Evolutionary conservation across 2,797 vertebrate species (phyloP), one percentile per base, ranked within the genome.

Genomic region (Clarias laeviceps): DNA sequence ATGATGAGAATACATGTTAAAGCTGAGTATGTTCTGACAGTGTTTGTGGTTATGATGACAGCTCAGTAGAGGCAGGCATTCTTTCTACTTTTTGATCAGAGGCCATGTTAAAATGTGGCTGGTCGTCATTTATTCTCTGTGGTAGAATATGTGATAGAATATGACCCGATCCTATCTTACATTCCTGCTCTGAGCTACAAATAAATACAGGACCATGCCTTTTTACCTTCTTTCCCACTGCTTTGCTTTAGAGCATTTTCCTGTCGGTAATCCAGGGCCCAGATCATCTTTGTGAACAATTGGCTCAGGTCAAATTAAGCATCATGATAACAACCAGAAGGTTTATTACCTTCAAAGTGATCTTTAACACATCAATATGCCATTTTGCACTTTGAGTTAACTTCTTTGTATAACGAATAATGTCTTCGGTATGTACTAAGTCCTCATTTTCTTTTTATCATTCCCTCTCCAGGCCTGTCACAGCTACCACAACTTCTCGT

Each of bases 391-490:
- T 40, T 70, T 70, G 18, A 68, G 27, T 15, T 5, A 65, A 69
- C 34, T 37, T 5, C 24, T 72, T 72, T 72, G 37, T 74, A 17
- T 27, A 45, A 50, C 8, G 29, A 65, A 12, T 65, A 3, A 15
- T 73, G 45, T 27, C 22, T 82, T n/a, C 80, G 57, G 20, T 82
- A 34, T 14, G 66, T 27, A 18, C 27, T 37, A 24, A 82, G 24
- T 50, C 17, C 27, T 45, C 27, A 29, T 50, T 7, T 66, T 73
- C 20, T 34, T 76, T 72, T 32, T 62, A 62, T 79, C 5, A 22
- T 70, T 14, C 29, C 77, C 87, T 85, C 84, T 57, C 80, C 86
- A 95, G 95, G 90, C 89, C 95, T 54, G 9, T 89, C 14, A 68
- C 90, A 27, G 84, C 89, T 80, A 83, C 89, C 15, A 57, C 87